These are phyloP conservation scores for Pseudococcus longispinus DNA, from an alignment of 2,888 invertebrate species.

Conservation along the genomic window DNA sequence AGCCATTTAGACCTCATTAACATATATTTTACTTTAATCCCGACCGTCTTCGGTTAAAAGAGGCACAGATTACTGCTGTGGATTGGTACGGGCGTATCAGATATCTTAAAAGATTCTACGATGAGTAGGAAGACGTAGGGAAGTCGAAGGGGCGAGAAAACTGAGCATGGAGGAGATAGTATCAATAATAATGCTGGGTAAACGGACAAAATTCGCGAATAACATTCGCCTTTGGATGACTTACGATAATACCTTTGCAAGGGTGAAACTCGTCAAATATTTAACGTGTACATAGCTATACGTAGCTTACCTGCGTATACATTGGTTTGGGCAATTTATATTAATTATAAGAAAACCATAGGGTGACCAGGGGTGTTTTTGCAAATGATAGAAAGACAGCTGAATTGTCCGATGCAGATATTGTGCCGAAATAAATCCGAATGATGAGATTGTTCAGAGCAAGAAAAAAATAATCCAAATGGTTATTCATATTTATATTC, in stretches of 20 bases:
- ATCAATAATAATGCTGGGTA: not conserved
- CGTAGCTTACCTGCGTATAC: not conserved
- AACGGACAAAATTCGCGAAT: not conserved
- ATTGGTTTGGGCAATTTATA: not conserved
- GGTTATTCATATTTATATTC: too few relatives aligned
- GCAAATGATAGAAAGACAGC: not conserved
- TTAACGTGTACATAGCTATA: not conserved
- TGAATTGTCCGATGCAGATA: not conserved
- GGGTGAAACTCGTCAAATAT: not conserved
- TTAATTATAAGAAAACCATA: not conserved
- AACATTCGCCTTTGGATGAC: not conserved
- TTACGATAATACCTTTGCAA: not conserved
- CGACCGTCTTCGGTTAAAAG: not conserved
- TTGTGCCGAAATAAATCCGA: not conserved
- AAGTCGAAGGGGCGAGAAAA: not conserved
- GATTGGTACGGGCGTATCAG: not conserved
- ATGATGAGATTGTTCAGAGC: not conserved
- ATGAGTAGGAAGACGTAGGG: not conserved
- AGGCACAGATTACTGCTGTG: not conserved
- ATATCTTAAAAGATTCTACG: not conserved
- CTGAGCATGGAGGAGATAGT: not conserved
- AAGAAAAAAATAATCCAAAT: not conserved
- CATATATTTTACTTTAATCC: conserved; percentile 23
- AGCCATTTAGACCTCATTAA: conserved; percentile 33
- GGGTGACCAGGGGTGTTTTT: not conserved